phyloP scores from a whole-genome alignment of 2,888 invertebrate genomes.

The Rhimphoctona megacephalus region DNA sequence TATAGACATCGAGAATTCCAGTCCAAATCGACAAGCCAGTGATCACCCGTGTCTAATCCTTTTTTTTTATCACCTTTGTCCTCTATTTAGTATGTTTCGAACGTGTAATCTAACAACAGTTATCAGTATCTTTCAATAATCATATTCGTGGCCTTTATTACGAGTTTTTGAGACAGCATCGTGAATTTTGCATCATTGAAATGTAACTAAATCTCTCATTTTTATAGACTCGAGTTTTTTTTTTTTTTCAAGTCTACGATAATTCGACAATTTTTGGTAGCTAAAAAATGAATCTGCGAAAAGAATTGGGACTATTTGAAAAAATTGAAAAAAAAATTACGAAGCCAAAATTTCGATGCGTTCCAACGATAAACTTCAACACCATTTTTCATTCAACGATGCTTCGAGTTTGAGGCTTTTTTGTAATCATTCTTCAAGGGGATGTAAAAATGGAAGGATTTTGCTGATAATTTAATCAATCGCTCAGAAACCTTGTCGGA shows the following conservation, averaged over 20 bases:
- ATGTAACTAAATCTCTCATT: too few relatives aligned
- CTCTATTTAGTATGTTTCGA: background rate
- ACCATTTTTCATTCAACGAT: background rate
- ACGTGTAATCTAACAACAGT: background rate
- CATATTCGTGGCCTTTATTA: background rate
- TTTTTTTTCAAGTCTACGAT: too few relatives aligned
- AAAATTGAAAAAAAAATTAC: too few relatives aligned
- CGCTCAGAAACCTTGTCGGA: background rate
- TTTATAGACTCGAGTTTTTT: too few relatives aligned
- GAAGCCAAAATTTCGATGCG: background rate
- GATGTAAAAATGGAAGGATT: background rate
- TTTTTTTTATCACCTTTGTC: background rate
- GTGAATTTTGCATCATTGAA: too few relatives aligned
- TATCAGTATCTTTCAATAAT: background rate
- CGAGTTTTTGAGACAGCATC: background rate
- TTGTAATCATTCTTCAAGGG: background rate
- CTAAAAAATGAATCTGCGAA: background rate
- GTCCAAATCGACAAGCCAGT: slow-evolving; percentile 12
- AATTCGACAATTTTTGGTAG: background rate
- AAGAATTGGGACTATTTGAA: too few relatives aligned
- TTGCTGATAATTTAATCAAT: background rate
- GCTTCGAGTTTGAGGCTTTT: background rate
- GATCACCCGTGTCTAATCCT: background rate
- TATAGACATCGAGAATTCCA: background rate
- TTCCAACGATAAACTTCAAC: background rate